A percentile compares a stretch with the other conserved stretches of the same genome.
phyloP scores from a whole-genome alignment of 2,113 vertebrate genomes.

The Pseudopodoces humilis region DNA sequence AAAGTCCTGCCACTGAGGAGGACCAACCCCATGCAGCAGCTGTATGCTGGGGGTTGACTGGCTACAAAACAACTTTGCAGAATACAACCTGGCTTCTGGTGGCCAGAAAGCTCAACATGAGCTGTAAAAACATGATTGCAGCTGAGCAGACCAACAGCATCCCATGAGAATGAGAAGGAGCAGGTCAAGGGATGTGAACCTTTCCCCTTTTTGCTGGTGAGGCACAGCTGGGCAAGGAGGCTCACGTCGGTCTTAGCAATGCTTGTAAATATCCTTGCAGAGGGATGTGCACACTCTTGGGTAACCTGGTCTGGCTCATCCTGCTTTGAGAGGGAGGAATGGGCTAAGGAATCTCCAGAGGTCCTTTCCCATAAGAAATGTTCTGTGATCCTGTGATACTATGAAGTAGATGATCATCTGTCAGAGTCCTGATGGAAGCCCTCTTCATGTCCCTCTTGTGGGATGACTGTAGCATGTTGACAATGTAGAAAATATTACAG shows the following conservation, averaged over 20 bases:
- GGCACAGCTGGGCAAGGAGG: background rate
- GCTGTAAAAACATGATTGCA: background rate
- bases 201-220: fast-evolving
- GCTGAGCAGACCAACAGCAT: background rate
- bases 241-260: background rate
- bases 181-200: fast-evolving
- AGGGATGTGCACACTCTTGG: background rate
- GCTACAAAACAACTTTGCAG: background rate
- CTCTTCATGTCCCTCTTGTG: background rate
- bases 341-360: background rate
- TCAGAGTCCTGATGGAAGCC: background rate
- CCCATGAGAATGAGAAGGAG: background rate
- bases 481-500: background rate
- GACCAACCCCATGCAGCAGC: background rate
- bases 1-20: background rate
- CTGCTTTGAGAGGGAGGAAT: background rate
- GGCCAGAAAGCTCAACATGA: background rate
- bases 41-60: too few relatives aligned
- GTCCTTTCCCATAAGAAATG: background rate
- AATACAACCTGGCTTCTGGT: background rate
- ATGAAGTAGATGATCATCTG: background rate
- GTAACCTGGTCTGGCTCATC: background rate
- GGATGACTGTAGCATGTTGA: background rate
- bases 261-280: background rate
- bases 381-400: background rate